Percentiles rank a stretch among this genome's conserved stretches.
Evolutionary conservation across 2,888 invertebrate species (phyloP).

Genomic region (Pristionchus entomophagus): DNA sequence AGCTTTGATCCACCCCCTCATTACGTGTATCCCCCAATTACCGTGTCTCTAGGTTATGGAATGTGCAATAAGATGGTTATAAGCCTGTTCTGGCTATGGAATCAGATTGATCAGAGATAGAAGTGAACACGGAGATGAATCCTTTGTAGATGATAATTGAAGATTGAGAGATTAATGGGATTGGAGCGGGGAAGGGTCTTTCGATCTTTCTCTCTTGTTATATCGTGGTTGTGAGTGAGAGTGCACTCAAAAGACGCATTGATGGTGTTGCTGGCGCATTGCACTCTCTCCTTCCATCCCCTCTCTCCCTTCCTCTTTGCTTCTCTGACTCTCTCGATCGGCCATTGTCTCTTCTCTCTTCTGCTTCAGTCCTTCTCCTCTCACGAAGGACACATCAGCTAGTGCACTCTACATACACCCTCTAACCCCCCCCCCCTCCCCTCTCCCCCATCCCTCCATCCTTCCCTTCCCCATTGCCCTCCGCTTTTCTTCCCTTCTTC

Average conservation of each 20-base stretch:
- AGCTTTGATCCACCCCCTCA: constrained; percentile 34
- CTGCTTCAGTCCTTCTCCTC: constrained; percentile 26
- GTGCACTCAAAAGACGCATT: constrained; percentile 16
- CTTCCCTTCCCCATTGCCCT: background rate
- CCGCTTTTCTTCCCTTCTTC: background rate
- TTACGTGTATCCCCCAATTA: constrained; percentile 13
- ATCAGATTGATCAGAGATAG: background rate
- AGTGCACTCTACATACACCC: background rate
- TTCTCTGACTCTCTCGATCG: constrained; percentile 29
- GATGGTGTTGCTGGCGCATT: constrained; percentile 33
- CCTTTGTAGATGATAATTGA: background rate
- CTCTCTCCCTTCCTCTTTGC: background rate
- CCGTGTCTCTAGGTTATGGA: constrained; percentile 23
- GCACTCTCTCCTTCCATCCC: background rate
- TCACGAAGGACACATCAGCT: constrained; percentile 21
- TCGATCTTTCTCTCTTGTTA: constrained; percentile 1
- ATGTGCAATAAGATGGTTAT: constrained; percentile 32
- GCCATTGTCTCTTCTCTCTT: background rate
- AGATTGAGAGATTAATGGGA: background rate
- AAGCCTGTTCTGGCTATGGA: background rate
- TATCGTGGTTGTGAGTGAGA: constrained; percentile 32
- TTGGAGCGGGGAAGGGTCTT: background rate
- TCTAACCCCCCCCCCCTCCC: background rate
- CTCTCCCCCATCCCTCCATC: background rate
- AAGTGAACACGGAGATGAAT: background rate